These are phyloP conservation scores for Choloepus hoffmanni DNA, from an alignment of 2,113 vertebrate genomes.

Conservation along the genomic window DNA sequence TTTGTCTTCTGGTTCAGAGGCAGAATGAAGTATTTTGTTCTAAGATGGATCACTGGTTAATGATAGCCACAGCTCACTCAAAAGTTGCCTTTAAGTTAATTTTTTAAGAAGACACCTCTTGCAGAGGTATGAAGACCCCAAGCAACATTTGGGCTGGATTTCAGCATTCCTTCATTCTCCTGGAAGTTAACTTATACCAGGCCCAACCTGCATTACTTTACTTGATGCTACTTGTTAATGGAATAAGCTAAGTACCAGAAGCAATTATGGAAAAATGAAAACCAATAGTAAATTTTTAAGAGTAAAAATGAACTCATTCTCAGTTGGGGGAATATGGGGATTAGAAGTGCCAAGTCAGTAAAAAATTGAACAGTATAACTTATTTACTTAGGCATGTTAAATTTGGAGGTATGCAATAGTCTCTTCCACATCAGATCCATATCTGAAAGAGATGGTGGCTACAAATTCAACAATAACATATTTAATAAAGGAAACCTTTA, in stretches of 20 bases:
- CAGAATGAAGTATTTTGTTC: not conserved
- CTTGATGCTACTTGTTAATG: not conserved
- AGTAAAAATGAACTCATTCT: not conserved
- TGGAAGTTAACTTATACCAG: not conserved
- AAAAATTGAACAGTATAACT: not conserved
- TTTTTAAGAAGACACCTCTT: not conserved
- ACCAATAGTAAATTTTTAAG: not conserved
- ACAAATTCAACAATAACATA: not conserved
- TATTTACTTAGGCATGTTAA: not conserved
- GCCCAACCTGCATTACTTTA: not conserved
- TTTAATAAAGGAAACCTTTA: slow-evolving; percentile 33
- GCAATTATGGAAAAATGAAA: not conserved
- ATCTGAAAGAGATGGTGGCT: not conserved
- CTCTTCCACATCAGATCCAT: not conserved
- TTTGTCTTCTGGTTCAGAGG: not conserved
- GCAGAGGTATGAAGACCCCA: not conserved
- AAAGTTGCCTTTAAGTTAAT: not conserved
- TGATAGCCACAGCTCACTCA: not conserved
- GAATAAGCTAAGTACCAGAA: not conserved
- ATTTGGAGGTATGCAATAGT: not conserved
- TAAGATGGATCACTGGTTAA: not conserved
- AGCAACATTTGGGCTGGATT: not conserved
- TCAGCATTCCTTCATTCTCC: not conserved
- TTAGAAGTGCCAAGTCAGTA: not conserved
- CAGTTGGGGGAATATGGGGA: not conserved